These are phyloP conservation scores for Muscicapa adusta DNA, from an alignment of 2,113 vertebrate species.

Conservation along the genomic window DNA sequence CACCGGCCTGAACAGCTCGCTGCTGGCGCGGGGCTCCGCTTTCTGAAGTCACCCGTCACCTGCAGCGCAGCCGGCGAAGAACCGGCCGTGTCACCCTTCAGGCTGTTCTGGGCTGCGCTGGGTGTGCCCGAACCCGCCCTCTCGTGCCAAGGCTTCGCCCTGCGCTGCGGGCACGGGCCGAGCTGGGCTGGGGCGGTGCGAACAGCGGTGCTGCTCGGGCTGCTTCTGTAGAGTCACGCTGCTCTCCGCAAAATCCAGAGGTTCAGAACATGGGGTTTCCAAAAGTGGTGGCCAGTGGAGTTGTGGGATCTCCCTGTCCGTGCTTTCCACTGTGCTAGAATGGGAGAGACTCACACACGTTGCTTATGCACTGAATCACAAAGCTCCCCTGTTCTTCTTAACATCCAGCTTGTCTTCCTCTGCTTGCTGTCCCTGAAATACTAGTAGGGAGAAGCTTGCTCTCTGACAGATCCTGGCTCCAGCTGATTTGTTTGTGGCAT, in stretches of 20 bases:
- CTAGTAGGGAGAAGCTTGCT: background rate
- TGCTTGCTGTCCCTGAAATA: background rate
- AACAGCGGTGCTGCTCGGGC: background rate
- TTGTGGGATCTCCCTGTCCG: background rate
- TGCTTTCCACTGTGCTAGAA: background rate
- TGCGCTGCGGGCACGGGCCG: background rate
- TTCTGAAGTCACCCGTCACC: no score
- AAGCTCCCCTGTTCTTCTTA: background rate
- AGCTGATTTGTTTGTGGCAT: background rate
- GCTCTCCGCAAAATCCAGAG: background rate
- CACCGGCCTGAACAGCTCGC: accelerated
- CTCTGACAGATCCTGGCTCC: background rate
- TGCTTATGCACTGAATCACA: background rate
- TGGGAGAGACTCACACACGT: background rate
- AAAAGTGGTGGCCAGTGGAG: background rate
- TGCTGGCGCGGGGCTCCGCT: background rate
- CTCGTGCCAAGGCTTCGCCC: background rate
- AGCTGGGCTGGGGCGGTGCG: background rate
- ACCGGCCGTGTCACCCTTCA: accelerated
- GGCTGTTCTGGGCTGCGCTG: accelerated
- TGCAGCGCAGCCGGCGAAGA: accelerated
- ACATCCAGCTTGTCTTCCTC: background rate
- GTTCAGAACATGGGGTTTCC: background rate
- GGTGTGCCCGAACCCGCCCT: background rate
- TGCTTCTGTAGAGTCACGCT: accelerated